Base-by-base conservation (phyloP, 2,888 invertebrate species). In the Melipona bicolor region DNA sequence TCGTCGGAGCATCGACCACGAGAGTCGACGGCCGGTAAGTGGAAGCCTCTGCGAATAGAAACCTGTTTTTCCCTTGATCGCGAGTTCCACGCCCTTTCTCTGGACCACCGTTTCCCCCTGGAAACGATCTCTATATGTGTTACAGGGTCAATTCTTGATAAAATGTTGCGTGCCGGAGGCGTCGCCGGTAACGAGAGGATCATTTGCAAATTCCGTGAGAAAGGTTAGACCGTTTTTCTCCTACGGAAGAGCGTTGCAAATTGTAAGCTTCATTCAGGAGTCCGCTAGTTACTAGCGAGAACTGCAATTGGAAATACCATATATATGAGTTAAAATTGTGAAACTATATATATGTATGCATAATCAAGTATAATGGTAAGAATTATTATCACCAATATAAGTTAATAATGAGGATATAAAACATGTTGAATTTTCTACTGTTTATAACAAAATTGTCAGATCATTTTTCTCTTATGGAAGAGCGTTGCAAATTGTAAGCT, bases 1-100 rank as follows among this genome's bases (percentile, higher is more conserved):
- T 79, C 77, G 79, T 32, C 81, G 75, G 81, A 84, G 85, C 89
- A 87, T 89, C 85, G 89, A 85, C 88, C 88, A 80, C 78, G 73
- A 4, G 71, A 84, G 89, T 87, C 87, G 88, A 81, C 75, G 83
- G 74, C 81, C 82, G 77, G 74, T 77, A 70, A 81, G 61, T 72
- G 65, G 62, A 77, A 75, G 77, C 82, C 81, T 80, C 72, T n/a
- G 89, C 88, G 83, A 89, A 89, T 89, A 87, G 84, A 88, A 89
- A 89, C 88, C 88, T 88, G 88, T 88, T 88, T 83, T 85, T 64
- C 43, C 61, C 68, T 65, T 67, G 79, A 87, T 86, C 69, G 83
- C 83, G 61, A 79, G 83, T 74, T 77, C 79, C 75, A 79, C 79
- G 79, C 79, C 82, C 77, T 85, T 83, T 72, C 74, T 72, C 27